A percentile compares a stretch with the other conserved stretches of the same genome.
Evolutionary conservation across 2,888 invertebrate genomes (phyloP).

Genomic region (Agriopis aurantiaria): DNA sequence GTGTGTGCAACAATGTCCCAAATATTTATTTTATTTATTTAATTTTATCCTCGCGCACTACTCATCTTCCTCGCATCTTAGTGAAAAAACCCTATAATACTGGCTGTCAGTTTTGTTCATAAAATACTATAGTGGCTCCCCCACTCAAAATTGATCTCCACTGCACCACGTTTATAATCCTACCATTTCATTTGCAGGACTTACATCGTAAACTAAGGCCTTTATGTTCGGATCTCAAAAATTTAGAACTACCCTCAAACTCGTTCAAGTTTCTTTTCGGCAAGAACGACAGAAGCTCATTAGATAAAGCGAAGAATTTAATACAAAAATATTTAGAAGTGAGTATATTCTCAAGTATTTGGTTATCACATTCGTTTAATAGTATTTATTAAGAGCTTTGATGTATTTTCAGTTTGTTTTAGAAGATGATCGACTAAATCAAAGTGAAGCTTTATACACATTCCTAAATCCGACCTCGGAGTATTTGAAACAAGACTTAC

Average conservation of each 20-base stretch:
- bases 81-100: too few relatives aligned
- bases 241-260: slow-evolving; percentile 93
- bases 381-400: slow-evolving; percentile 26
- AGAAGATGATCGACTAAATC: slow-evolving; percentile 94
- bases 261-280: slow-evolving; percentile 93
- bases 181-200: slow-evolving; percentile 88
- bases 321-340: slow-evolving; percentile 95
- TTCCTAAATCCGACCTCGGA: slow-evolving; percentile 97
- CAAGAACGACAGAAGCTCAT: slow-evolving; percentile 92
- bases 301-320: slow-evolving; percentile 93
- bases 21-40: too few relatives aligned
- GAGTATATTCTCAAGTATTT: slow-evolving; percentile 60
- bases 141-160: too few relatives aligned
- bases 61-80: too few relatives aligned
- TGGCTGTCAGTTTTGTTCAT: too few relatives aligned
- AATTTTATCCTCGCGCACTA: too few relatives aligned
- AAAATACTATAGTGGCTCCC: too few relatives aligned
- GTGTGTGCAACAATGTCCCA: too few relatives aligned
- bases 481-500: slow-evolving; percentile 93
- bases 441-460: slow-evolving; percentile 95
- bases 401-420: slow-evolving; percentile 90
- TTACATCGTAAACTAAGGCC: slow-evolving; percentile 94
- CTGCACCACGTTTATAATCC: too few relatives aligned
- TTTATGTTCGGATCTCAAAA: slow-evolving; percentile 92
- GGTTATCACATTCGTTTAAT: neutral